phyloP scores from a whole-genome alignment of 2,797 vertebrate species.

The Psittacula derbiana region DNA sequence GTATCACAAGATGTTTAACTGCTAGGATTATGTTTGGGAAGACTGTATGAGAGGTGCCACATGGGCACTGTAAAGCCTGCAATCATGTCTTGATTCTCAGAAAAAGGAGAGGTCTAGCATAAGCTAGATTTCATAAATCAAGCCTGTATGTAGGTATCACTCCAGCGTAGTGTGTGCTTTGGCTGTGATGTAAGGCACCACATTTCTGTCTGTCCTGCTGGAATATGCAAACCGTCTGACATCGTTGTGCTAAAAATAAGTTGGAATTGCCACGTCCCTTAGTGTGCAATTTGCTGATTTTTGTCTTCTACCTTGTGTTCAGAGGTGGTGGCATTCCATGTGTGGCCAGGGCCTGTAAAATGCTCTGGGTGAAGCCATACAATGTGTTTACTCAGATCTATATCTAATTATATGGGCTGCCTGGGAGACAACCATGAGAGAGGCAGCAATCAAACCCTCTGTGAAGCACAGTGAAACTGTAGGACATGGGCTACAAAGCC shows the following conservation, averaged over 20 bases:
- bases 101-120: not conserved
- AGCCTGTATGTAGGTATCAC: not conserved
- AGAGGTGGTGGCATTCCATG: not conserved
- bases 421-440: not conserved
- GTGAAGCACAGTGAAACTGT: not conserved
- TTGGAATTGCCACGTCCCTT: not conserved
- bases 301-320: not conserved
- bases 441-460: not conserved
- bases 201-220: not conserved
- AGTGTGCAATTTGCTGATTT: not conserved
- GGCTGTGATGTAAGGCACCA: not conserved
- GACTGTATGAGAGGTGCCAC: not conserved
- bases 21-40: not conserved
- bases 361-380: not conserved
- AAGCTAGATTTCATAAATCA: not conserved
- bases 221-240: not conserved
- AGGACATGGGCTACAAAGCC: not conserved
- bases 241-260: not conserved
- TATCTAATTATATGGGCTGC: not conserved
- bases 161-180: rapidly evolving
- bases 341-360: not conserved
- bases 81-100: not conserved
- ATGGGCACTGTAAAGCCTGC: not conserved
- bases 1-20: not conserved
- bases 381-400: not conserved